Percentiles rank a stretch among this genome's conserved stretches.
Evolutionary conservation across 2,888 invertebrate species (phyloP).

Genomic region (Hanleya hanleyi): DNA sequence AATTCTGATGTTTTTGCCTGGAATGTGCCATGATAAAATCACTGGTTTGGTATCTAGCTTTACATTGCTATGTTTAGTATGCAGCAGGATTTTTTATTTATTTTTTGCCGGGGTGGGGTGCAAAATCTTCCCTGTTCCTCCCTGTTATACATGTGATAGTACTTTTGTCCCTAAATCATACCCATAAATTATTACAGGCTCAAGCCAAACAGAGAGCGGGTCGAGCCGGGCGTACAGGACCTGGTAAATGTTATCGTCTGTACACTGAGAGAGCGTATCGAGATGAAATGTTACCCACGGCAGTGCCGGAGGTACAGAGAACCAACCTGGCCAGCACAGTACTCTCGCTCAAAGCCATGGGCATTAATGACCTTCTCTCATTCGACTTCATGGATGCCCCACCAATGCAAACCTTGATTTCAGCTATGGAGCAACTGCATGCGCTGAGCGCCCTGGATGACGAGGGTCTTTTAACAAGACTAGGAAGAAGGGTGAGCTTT

Average conservation of each 20-base stretch:
- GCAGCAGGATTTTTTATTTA: too few relatives aligned
- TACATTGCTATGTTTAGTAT: too few relatives aligned
- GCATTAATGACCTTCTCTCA: conserved; percentile 97
- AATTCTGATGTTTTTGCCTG: too few relatives aligned
- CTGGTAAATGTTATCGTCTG: conserved; percentile 96
- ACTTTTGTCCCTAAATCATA: too few relatives aligned
- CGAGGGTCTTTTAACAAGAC: conserved; percentile 76
- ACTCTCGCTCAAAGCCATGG: conserved; percentile 98
- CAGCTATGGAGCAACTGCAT: conserved; percentile 97
- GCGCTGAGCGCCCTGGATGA: conserved; percentile 97
- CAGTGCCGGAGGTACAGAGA: conserved; percentile 97
- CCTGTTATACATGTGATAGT: too few relatives aligned
- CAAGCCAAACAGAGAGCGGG: conserved; percentile 98
- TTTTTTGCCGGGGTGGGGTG: too few relatives aligned
- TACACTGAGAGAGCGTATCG: conserved; percentile 99
- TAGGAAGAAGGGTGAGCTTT: conserved; percentile 79
- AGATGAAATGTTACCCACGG: conserved; percentile 91
- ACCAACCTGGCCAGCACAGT: conserved; percentile 98
- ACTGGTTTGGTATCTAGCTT: too few relatives aligned
- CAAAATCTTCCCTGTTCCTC: too few relatives aligned
- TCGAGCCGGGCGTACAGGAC: conserved; percentile 97
- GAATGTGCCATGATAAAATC: too few relatives aligned
- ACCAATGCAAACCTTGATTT: conserved; percentile 96
- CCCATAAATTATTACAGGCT: too few relatives aligned
- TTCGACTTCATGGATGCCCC: conserved; percentile 99